Percentiles rank a stretch among this genome's conserved stretches.
Evolutionary conservation across 1,140 invertebrate species (phyloP).

Genomic region (Danaus plexippus): DNA sequence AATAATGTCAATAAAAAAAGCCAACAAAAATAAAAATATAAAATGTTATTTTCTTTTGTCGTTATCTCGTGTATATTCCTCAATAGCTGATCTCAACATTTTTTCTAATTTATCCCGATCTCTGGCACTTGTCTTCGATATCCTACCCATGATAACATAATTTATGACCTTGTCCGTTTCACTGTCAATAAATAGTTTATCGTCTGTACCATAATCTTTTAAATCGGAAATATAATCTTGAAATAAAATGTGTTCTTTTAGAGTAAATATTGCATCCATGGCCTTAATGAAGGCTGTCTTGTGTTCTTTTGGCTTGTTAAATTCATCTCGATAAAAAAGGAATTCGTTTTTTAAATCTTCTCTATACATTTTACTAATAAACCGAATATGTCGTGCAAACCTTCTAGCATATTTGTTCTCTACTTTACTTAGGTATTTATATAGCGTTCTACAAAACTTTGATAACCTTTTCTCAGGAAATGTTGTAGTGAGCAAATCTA

Average conservation of each 20-base stretch:
- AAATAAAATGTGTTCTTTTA: conserved; percentile 32
- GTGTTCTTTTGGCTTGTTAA: conserved; percentile 23
- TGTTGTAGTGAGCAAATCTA: conserved; percentile 29
- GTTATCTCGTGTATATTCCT: conserved; percentile 25
- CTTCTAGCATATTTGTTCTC: conserved; percentile 26
- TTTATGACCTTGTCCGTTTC: conserved; percentile 39
- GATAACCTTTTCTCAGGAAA: conserved; percentile 32
- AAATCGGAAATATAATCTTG: conserved; percentile 43
- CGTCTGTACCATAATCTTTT: conserved; percentile 29
- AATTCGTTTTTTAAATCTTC: conserved; percentile 34
- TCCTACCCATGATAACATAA: conserved; percentile 31
- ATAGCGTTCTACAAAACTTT: conserved; percentile 34
- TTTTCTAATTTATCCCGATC: conserved; percentile 26
- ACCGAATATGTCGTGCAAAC: conserved; percentile 31
- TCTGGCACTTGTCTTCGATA: conserved; percentile 24
- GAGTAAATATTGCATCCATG: conserved; percentile 38
- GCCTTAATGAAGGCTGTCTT: conserved; percentile 33
- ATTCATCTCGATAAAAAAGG: conserved; percentile 25
- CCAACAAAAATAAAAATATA: background rate
- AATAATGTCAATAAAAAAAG: background rate
- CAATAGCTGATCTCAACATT: conserved; percentile 34
- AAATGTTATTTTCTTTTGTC: background rate
- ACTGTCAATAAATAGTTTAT: conserved; percentile 31
- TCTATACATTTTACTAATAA: conserved; percentile 31
- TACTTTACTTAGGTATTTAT: conserved; percentile 19